A percentile compares a stretch with the other conserved stretches of the same genome.
Evolutionary conservation across 2,113 vertebrate genomes (phyloP).

Genomic region (Microtus oregoni): DNA sequence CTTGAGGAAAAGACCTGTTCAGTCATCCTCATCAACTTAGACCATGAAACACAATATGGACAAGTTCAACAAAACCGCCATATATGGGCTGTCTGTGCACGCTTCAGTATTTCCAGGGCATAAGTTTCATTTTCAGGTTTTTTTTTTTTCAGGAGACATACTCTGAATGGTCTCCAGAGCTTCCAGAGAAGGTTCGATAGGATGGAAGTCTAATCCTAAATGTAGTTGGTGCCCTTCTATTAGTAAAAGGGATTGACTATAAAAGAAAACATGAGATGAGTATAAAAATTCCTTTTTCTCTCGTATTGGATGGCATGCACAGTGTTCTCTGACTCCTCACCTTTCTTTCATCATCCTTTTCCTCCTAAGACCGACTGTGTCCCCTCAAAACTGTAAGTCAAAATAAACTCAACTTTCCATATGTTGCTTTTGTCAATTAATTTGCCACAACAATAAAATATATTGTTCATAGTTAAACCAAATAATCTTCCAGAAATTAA

Average conservation of each 20-base stretch:
- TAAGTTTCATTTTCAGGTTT: too few relatives aligned
- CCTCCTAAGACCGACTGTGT: not conserved
- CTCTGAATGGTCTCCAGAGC: not conserved
- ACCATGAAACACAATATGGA: too few relatives aligned
- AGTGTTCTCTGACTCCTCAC: not conserved
- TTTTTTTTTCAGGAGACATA: too few relatives aligned
- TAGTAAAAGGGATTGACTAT: not conserved
- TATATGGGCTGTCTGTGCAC: too few relatives aligned
- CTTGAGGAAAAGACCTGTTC: too few relatives aligned
- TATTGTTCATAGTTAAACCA: not conserved
- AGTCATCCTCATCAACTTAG: too few relatives aligned
- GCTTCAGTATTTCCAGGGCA: too few relatives aligned
- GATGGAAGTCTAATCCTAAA: too few relatives aligned
- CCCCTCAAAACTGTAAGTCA: not conserved
- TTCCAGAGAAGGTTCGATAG: not conserved
- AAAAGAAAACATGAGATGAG: not conserved
- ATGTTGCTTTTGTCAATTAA: not conserved
- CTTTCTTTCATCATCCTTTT: not conserved
- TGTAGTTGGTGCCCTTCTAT: not conserved
- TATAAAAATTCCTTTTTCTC: too few relatives aligned
- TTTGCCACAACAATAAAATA: not conserved
- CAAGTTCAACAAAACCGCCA: too few relatives aligned
- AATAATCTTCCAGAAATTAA: slow-evolving; percentile 3
- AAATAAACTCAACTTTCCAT: not conserved
- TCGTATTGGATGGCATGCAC: not conserved